Evolutionary conservation across 2,113 vertebrate genomes (phyloP).

Genomic region (Paradisaea rubra): DNA sequence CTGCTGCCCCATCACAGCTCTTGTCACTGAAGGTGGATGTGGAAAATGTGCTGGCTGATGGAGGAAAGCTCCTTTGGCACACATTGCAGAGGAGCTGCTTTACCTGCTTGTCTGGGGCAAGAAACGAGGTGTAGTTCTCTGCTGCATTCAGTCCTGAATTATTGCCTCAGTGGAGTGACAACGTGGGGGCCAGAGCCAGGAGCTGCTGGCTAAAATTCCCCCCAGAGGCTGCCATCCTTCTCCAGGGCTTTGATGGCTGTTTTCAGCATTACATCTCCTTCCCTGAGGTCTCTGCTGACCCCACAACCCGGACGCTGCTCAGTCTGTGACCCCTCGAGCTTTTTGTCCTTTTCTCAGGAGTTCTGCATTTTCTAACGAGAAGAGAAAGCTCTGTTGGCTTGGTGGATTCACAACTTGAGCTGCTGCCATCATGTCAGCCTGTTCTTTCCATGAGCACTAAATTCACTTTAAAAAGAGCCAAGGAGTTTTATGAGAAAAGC

Average conservation of each 20-base stretch:
- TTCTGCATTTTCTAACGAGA: neutral
- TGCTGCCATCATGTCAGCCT: rapidly evolving
- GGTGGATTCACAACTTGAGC: neutral
- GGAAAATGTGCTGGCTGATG: neutral
- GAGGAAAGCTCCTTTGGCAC: neutral
- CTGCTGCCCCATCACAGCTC: neutral
- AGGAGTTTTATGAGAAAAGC: neutral
- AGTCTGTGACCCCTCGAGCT: neutral
- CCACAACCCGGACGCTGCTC: rapidly evolving
- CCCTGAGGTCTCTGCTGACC: neutral
- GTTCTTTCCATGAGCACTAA: neutral
- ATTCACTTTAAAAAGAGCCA: neutral
- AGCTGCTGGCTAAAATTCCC: neutral
- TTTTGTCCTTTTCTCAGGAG: neutral
- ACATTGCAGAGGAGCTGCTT: neutral
- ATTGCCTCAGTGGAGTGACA: neutral
- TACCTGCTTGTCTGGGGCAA: neutral
- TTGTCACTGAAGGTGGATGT: neutral
- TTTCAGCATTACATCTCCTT: neutral
- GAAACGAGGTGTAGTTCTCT: neutral
- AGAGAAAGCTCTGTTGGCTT: neutral
- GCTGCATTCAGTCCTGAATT: neutral
- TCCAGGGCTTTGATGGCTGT: neutral
- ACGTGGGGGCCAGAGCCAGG: neutral
- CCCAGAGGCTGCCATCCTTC: neutral